Evolutionary conservation across 2,797 vertebrate genomes (phyloP).

Genomic region (Alfaro cultratus): DNA sequence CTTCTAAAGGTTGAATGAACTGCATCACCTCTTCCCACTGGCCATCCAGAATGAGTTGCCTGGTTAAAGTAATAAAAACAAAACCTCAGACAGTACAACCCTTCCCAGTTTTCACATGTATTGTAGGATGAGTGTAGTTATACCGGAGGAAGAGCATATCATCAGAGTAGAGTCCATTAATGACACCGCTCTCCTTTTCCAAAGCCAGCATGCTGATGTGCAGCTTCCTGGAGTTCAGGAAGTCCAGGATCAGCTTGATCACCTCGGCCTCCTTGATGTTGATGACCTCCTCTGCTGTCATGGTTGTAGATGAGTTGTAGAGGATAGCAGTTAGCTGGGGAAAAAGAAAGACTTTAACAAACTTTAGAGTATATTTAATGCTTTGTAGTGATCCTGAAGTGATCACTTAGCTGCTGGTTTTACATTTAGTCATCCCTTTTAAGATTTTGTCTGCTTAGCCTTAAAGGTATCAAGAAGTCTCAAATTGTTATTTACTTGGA

Average conservation of each 20-base stretch:
- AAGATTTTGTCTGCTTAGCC: neutral
- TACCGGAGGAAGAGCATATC: slow-evolving; percentile 99
- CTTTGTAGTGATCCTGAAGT: neutral
- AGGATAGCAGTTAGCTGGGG: slow-evolving; percentile 11
- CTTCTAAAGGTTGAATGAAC: slow-evolving; percentile 96
- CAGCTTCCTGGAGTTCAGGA: slow-evolving; percentile 93
- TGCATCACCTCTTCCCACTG: slow-evolving; percentile 99
- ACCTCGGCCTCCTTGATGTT: slow-evolving; percentile 97
- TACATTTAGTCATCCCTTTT: neutral
- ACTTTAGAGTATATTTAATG: neutral
- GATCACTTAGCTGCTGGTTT: neutral
- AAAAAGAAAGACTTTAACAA: neutral
- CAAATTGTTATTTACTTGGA: neutral
- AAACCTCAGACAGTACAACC: neutral
- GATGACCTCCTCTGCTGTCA: slow-evolving; percentile 96
- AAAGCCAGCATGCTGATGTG: slow-evolving; percentile 98
- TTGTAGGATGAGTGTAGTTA: neutral
- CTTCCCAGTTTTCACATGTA: neutral
- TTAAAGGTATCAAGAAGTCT: neutral
- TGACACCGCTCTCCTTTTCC: slow-evolving; percentile 96
- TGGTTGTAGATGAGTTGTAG: slow-evolving; percentile 65
- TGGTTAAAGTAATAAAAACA: slow-evolving; percentile 60
- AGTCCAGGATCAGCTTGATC: slow-evolving; percentile 95
- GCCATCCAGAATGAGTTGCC: slow-evolving; percentile 94
- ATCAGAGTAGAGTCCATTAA: slow-evolving; percentile 97